Conservation (phyloP, 1,140 invertebrate genomes). For the Proales similis region DNA sequence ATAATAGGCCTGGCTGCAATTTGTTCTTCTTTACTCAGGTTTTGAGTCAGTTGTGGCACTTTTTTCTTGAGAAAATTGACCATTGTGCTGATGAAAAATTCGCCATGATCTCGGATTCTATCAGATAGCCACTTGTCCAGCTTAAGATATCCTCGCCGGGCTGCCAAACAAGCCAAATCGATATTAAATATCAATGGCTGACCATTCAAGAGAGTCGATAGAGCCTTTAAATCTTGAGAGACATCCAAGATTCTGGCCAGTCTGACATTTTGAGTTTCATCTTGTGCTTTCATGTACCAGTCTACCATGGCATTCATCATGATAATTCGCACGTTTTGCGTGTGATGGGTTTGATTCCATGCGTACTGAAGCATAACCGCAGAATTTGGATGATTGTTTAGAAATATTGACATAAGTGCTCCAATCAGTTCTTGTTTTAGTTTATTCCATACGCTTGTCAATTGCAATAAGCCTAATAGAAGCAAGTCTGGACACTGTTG, state of each 20-base stretch:
- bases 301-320: conserved; percentile 95
- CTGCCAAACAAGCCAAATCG: conserved; percentile 90
- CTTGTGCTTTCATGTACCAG: conserved; percentile 71
- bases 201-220: conserved; percentile 82
- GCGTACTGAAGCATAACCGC: conserved; percentile 79
- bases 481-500: conserved; percentile 88
- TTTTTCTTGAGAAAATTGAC: conserved; percentile 56
- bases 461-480: conserved; percentile 74
- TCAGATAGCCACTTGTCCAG: conserved; percentile 95
- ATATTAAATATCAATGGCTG: conserved; percentile 91
- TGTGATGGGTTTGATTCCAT: conserved; percentile 63
- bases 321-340: conserved; percentile 60
- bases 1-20: conserved; percentile 40
- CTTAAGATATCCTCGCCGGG: conserved; percentile 88
- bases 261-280: conserved; percentile 72
- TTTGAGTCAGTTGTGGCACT: conserved; percentile 19
- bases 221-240: conserved; percentile 85
- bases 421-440: conserved; percentile 70
- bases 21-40: conserved; percentile 14
- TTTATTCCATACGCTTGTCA: conserved; percentile 53
- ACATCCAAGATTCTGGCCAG: conserved; percentile 88
- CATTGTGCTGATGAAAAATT: conserved; percentile 50
- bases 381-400: conserved; percentile 85
- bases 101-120: conserved; percentile 80
- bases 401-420: conserved; percentile 77